phyloP scores from a whole-genome alignment of 2,888 invertebrate species.

The Crioceris asparagi region DNA sequence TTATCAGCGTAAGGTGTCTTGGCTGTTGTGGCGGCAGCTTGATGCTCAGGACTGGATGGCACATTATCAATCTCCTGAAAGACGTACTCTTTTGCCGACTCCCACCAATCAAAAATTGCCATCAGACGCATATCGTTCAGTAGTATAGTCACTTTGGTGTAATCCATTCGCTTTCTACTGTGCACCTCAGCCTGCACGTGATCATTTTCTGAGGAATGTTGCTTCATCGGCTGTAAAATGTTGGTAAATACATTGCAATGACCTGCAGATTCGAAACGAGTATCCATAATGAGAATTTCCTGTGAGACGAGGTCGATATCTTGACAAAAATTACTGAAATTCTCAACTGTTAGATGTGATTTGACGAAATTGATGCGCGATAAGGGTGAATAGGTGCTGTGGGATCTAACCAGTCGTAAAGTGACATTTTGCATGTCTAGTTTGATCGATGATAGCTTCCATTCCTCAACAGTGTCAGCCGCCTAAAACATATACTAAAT shows the following conservation, averaged over 20 bases:
- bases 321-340: slow-evolving; percentile 78
- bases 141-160: slow-evolving; percentile 73
- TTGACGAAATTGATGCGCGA: slow-evolving; percentile 88
- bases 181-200: slow-evolving; percentile 37
- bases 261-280: slow-evolving; percentile 52
- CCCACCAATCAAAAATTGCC: slow-evolving; percentile 91
- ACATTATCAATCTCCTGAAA: slow-evolving; percentile 36
- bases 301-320: slow-evolving; percentile 89
- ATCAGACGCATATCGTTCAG: slow-evolving; percentile 92
- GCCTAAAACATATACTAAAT: slow-evolving; percentile 22
- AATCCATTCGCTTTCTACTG: slow-evolving; percentile 51
- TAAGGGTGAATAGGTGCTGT: slow-evolving; percentile 48
- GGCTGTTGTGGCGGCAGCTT: slow-evolving; percentile 8
- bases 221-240: slow-evolving; percentile 62
- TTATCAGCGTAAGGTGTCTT: slow-evolving; percentile 21
- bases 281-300: slow-evolving; percentile 75
- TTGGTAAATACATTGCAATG: slow-evolving; percentile 79
- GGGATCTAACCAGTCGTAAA: slow-evolving; percentile 54
- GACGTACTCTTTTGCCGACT: slow-evolving; percentile 71
- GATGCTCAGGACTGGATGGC: slow-evolving; percentile 23
- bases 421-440: slow-evolving; percentile 81
- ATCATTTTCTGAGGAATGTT: slow-evolving; percentile 18
- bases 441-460: slow-evolving; percentile 69
- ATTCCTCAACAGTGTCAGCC: slow-evolving; percentile 44
- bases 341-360: slow-evolving; percentile 76